phyloP scores from a whole-genome alignment of 2,797 vertebrate genomes.

The Dicrostonyx torquatus region DNA sequence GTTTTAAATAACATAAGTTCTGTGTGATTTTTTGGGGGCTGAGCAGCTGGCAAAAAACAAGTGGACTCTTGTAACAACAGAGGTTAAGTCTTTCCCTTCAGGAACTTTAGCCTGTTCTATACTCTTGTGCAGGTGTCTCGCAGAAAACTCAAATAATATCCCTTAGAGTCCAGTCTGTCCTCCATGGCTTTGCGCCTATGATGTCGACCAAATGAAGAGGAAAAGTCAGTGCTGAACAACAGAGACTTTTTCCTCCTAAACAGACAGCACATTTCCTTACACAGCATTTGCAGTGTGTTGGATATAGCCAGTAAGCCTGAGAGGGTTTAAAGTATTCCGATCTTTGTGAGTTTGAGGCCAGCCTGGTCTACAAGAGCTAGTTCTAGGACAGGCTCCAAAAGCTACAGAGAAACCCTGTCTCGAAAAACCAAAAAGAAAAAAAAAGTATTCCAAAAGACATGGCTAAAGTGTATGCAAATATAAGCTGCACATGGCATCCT shows the following conservation, averaged over 20 bases:
- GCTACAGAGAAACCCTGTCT: too few species aligned
- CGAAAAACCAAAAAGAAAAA: too few species aligned
- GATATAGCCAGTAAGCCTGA: not conserved
- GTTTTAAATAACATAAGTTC: too few species aligned
- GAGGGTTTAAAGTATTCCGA: too few species aligned
- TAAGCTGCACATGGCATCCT: not conserved
- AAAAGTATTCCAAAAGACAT: not conserved
- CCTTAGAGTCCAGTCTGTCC: not conserved
- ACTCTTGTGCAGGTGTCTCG: not conserved
- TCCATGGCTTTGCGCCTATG: not conserved
- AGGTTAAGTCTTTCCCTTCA: constrained; percentile 40
- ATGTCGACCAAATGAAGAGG: not conserved
- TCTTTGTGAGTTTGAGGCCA: too few species aligned
- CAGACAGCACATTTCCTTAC: not conserved
- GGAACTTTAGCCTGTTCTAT: constrained; percentile 61
- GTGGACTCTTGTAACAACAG: not conserved
- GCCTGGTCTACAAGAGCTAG: too few species aligned
- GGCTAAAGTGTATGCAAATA: not conserved
- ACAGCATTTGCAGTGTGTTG: not conserved
- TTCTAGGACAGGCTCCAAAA: too few species aligned
- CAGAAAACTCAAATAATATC: not conserved
- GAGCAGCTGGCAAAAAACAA: too few species aligned
- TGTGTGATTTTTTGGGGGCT: too few species aligned
- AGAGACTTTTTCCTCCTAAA: not conserved
- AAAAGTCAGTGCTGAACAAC: not conserved